Base-by-base conservation (phyloP, 1,140 invertebrate species). In the Telenomus remus region DNA sequence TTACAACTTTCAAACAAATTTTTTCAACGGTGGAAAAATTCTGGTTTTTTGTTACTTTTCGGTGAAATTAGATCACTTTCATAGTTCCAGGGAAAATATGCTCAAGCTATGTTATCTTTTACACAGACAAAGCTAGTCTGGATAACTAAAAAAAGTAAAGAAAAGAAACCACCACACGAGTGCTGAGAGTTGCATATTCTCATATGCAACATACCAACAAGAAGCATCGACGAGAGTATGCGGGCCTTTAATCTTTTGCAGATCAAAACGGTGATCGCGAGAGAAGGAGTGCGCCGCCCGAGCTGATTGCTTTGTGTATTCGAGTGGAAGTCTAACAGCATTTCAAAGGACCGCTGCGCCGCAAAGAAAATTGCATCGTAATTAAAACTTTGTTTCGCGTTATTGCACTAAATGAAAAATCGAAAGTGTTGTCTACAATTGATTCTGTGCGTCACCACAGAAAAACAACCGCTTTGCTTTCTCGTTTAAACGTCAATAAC, bases 291-390 rank as follows among this genome's bases (percentile, higher is more conserved):
- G 53, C 69, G 53, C 69, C 57, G 79, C 69, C 66, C 61, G 70
- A 76, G 71, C 60, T 85, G 85, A 87, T 87, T 87, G 85, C 84
- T 86, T 85, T 84, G 84, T 84, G 84, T 81, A 82, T 85, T 86
- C 85, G 80, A 86, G 85, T 85, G 82, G 82, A 85, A 84, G 76
- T 74, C 83, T 87, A 86, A 86, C 84, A 83, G 83, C 83, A 81
- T 87, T 86, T 86, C 84, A 87, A 87, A 86, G 80, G 79, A 78
- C 76, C 56, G 71, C n/a, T 63, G 49, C 66, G 70, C 77, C 78
- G 82, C 84, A 82, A 84, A 79, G 83, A 86, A 87, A 87, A 86
- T 86, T 86, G 81, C 84, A 86, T 86, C 83, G 85, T 87, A 87
- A 87, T 87, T 87, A 87, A 87, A 86, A 71, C 61, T 70, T 72